Conservation (phyloP, 2,113 vertebrate genomes). For the Burhinus oedicnemus region DNA sequence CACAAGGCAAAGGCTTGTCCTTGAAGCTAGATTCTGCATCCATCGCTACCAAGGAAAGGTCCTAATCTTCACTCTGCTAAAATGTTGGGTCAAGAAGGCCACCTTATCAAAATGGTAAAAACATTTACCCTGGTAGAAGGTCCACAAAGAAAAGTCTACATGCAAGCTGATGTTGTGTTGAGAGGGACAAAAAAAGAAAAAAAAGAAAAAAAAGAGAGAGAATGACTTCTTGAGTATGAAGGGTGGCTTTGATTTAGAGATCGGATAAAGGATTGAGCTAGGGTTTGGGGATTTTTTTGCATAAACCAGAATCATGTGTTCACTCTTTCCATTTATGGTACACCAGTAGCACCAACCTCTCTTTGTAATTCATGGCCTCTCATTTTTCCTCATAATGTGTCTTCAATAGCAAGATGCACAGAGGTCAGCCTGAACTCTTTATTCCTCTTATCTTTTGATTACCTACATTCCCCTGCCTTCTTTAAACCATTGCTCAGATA, state of each 20-base stretch:
- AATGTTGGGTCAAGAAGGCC: not conserved
- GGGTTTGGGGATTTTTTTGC: not conserved
- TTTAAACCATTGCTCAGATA: constrained; percentile 2
- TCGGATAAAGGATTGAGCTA: not conserved
- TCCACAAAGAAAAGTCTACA: not conserved
- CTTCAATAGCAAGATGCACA: not conserved
- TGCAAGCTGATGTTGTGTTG: not conserved
- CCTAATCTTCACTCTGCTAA: not conserved
- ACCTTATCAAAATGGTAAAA: not conserved
- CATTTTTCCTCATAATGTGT: not conserved
- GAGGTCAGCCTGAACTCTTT: not conserved
- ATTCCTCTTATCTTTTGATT: constrained; percentile 36
- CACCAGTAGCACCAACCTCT: not conserved
- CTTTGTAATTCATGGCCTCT: not conserved
- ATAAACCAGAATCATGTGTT: not conserved
- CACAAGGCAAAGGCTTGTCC: not conserved
- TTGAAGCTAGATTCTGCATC: not conserved
- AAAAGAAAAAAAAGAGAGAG: no score
- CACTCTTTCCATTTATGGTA: not conserved
- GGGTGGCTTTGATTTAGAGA: not conserved
- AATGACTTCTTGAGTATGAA: not conserved
- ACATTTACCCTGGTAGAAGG: not conserved
- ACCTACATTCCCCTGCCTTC: not conserved
- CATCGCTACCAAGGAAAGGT: no score
- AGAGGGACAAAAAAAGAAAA: rapidly evolving